Conservation (phyloP, 2,113 vertebrate genomes). For the Peromyscus californicus region DNA sequence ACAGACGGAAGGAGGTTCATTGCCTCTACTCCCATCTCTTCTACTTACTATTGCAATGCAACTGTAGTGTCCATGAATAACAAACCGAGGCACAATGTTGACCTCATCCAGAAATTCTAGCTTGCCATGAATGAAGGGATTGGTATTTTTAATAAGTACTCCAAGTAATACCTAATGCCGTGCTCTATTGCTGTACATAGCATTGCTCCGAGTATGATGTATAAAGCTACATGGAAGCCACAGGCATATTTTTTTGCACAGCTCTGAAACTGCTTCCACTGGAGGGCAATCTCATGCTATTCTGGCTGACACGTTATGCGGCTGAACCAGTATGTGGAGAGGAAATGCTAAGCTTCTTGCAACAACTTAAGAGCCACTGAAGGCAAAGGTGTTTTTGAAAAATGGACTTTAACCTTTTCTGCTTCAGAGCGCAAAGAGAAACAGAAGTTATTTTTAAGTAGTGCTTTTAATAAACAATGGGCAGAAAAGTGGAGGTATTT, state of each 20-base stretch:
- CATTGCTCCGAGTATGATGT: constrained; percentile 39
- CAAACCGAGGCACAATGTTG: constrained; percentile 16
- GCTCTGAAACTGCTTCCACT: constrained; percentile 53
- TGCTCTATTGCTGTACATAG: constrained; percentile 29
- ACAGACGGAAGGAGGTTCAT: constrained; percentile 32
- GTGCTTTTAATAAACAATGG: constrained; percentile 83
- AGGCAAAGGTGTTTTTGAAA: constrained; percentile 81
- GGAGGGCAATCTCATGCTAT: constrained; percentile 33
- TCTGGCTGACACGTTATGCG: not conserved
- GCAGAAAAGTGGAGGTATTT: constrained; percentile 90
- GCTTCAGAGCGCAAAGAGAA: constrained; percentile 87
- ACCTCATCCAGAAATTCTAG: constrained; percentile 65
- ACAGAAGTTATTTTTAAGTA: constrained; percentile 86
- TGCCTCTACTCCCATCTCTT: constrained; percentile 58
- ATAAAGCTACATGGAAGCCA: constrained; percentile 58
- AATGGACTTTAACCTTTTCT: constrained; percentile 78
- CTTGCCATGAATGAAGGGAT: constrained; percentile 28
- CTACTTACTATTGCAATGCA: constrained; percentile 30
- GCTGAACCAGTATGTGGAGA: constrained; percentile 60
- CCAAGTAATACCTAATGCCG: constrained; percentile 22
- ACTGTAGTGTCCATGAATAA: constrained; percentile 41
- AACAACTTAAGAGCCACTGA: constrained; percentile 81
- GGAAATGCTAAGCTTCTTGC: constrained; percentile 65
- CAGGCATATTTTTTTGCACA: constrained; percentile 45
- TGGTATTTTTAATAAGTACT: constrained; percentile 64